These are phyloP conservation scores for Conchocele bisecta DNA, from an alignment of 2,888 invertebrate species.

Conservation along the genomic window DNA sequence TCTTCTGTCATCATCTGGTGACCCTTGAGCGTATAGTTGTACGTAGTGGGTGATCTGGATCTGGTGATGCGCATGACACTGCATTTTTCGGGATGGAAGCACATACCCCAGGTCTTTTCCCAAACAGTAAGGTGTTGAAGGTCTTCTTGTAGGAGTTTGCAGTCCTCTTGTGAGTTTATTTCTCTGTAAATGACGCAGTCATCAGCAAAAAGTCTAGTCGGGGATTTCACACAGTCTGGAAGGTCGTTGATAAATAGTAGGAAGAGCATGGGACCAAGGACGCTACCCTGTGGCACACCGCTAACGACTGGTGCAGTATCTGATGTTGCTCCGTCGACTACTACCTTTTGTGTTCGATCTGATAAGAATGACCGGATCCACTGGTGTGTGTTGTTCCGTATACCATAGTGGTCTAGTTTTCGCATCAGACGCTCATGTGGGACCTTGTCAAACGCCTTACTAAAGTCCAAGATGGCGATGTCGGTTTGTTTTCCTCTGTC, in stretches of 20 bases:
- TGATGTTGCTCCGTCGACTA: neutral
- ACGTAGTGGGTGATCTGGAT: neutral
- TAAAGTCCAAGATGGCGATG: slow-evolving; percentile 16
- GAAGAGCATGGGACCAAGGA: slow-evolving; percentile 2
- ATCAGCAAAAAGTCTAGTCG: slow-evolving; percentile 17
- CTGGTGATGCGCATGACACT: slow-evolving; percentile 24
- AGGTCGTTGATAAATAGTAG: slow-evolving; percentile 17
- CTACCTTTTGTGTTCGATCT: slow-evolving; percentile 11
- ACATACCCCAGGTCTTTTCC: slow-evolving; percentile 26
- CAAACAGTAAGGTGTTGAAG: neutral
- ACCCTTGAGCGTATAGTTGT: slow-evolving; percentile 10
- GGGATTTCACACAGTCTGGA: neutral
- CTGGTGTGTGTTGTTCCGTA: neutral
- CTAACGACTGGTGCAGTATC: neutral
- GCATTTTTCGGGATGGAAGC: slow-evolving; percentile 32
- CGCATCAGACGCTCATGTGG: slow-evolving; percentile 1
- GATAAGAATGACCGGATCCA: slow-evolving; percentile 9
- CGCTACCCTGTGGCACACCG: slow-evolving; percentile 2
- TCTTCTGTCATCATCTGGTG: neutral
- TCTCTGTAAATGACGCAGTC: slow-evolving; percentile 16
- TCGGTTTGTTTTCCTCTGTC: slow-evolving; percentile 16
- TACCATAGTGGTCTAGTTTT: slow-evolving; percentile 17
- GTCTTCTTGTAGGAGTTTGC: slow-evolving; percentile 2
- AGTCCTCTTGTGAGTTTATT: neutral
- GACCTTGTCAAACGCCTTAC: slow-evolving; percentile 21